Evolutionary conservation across 2,797 vertebrate genomes (phyloP), one percentile per base, ranked within the genome.

Genomic region (Adrianichthys oophorus): DNA sequence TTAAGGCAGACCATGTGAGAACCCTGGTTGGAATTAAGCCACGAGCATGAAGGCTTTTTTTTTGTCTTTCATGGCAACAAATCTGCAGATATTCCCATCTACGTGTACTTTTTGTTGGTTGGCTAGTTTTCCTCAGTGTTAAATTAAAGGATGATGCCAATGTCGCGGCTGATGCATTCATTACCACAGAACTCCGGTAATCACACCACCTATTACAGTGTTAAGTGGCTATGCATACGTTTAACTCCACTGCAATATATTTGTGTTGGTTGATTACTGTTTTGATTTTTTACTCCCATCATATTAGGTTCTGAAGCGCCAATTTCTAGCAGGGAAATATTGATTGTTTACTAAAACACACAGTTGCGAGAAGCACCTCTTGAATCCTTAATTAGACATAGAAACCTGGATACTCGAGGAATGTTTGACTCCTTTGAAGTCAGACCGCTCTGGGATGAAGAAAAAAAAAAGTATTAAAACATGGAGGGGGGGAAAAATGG

Each of bases 401-500:
- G 68, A 87, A 87, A 86, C 80, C 74, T 84, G 82, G 81, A 74
- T 87, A 80, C 72, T 89, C 80, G 54, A 89, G 84, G 88, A 90
- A 88, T 70, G 58, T 61, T 62, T 70, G 68, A 63, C 54, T 61
- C 72, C 78, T 90, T 90, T 90, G 87, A 90, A 86, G 87, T 88
- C 69, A 68, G 79, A 70, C 48, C 79, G 29, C 79, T 71, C 48
- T 52, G 80, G 86, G 74, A 80, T 52, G 48, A 40, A 10, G 18
- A 5, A 13, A n/a, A 18, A 12, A n/a, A 1, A 32, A 84, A 84
- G 82, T 52, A 65, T 83, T 78, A 18, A 83, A 76, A 68, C 70
- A 63, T 46, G 19, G 32, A 37, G 32, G 32, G 32, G 29, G 10
- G 2, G 4, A 53, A 53, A 54, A 57, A 57, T 58, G 44, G 67